These are phyloP conservation scores for Spilogale gracilis DNA, from an alignment of 2,113 vertebrate species.

Conservation along the genomic window DNA sequence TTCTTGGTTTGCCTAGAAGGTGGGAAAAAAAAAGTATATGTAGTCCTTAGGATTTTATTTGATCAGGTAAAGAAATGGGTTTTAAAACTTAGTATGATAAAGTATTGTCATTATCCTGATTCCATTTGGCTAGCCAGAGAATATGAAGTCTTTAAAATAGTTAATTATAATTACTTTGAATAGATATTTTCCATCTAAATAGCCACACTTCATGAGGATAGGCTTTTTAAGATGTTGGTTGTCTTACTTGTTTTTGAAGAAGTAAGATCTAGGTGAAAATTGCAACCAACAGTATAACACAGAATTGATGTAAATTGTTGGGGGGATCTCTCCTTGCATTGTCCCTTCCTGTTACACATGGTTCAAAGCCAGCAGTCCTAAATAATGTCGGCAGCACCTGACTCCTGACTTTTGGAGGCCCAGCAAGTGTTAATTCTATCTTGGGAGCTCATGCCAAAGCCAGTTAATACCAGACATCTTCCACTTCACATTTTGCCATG, in stretches of 20 bases:
- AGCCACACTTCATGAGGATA: neutral
- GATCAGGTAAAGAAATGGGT: constrained; percentile 14
- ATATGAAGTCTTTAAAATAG: neutral
- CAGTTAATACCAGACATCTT: neutral
- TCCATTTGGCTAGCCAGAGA: neutral
- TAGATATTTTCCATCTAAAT: neutral
- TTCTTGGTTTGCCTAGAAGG: neutral
- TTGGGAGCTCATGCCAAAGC: neutral
- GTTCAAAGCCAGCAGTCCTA: neutral
- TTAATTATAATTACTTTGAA: constrained; percentile 31
- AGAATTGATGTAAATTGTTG: neutral
- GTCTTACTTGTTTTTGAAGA: constrained; percentile 23
- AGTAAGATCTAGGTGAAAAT: neutral
- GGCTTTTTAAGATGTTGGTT: neutral
- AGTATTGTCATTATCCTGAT: neutral
- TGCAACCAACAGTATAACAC: neutral
- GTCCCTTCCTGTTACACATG: neutral
- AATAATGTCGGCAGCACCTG: neutral
- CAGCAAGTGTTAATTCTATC: neutral
- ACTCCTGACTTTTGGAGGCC: neutral
- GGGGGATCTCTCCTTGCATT: neutral
- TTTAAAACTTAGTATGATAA: constrained; percentile 25
- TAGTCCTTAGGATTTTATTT: neutral
- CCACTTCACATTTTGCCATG: neutral
- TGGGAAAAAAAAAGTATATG: neutral